A percentile compares a stretch with the other conserved stretches of the same genome.
phyloP scores from a whole-genome alignment of 2,113 vertebrate species.

The Mustelus asterias region DNA sequence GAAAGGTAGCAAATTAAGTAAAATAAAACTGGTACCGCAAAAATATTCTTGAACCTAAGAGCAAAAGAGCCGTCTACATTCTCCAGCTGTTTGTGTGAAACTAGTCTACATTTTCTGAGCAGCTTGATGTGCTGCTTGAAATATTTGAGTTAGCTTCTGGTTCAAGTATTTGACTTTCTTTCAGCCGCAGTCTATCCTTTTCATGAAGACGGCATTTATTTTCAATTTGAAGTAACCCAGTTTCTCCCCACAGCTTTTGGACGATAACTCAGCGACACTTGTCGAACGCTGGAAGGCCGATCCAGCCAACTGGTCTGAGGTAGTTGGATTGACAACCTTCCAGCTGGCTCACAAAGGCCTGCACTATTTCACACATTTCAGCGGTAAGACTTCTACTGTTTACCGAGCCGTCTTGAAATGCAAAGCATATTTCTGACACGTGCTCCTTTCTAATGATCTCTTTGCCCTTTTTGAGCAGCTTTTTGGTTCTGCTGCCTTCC shows the following conservation, averaged over 20 bases:
- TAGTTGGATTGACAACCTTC: background rate
- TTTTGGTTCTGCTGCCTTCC: background rate
- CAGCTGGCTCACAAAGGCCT: background rate
- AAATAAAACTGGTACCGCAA: background rate
- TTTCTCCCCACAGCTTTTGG: background rate
- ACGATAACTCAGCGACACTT: background rate
- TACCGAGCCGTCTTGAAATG: background rate
- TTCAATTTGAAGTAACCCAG: background rate
- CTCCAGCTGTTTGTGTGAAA: background rate
- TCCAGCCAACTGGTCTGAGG: background rate
- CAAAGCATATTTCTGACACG: background rate
- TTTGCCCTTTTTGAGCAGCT: background rate
- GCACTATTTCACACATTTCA: background rate
- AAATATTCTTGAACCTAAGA: background rate
- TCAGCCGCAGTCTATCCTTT: background rate
- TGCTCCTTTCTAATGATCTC: background rate
- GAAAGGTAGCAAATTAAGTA: background rate
- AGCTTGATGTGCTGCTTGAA: background rate
- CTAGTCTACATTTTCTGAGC: background rate
- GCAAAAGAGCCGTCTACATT: background rate
- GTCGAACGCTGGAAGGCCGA: background rate
- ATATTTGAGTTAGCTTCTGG: background rate
- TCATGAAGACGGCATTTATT: background rate
- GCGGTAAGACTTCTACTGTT: background rate
- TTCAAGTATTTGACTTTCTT: background rate